Base-by-base conservation (phyloP, 2,797 vertebrate species). In the Synanceia verrucosa region DNA sequence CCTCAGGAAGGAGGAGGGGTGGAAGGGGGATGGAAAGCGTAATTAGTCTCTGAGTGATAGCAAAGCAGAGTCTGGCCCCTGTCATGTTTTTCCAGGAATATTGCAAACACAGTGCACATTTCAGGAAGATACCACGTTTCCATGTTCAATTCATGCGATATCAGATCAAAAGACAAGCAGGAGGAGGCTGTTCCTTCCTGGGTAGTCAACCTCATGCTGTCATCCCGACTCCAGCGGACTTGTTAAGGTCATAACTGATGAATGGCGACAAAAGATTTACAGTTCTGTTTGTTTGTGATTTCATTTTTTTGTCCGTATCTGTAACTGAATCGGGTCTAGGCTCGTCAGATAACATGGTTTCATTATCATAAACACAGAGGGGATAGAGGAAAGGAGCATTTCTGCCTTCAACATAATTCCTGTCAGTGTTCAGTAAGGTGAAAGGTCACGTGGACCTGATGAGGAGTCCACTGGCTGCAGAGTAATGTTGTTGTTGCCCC, bases 31-130 rank as follows among this genome's bases (percentile, higher is more conserved):
- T 65, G 21, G n/a, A 77, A 79, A 71, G 70, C 79, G 55, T 75
- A 75, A 90, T 89, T 89, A 86, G 75, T 68, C 78, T 86, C 65
- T 65, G 76, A 71, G 68, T 73, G 82, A 89, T 82, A 70, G 56
- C 56, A 12, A 70, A 81, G 77, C 39, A 73, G 59, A 16, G 52
- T 83, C 83, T 75, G 36, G 21, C 50, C 16, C n/a, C n/a, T n/a
- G 1, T 58, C 48, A 23, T 59, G 37, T 51, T 82, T 77, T 76
- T 60, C 62, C 58, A 4, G 28, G 70, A 79, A 83, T 56, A 28
- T 50, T 37, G 31, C 59, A 61, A 14, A 73, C 48, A 19, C 61
- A 36, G 34, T 16, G 0, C 28, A 21, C 36, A 53, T 60, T 64
- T 31, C 65, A 44, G 19, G 4, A n/a, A 64, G 72, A 77, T 59